phyloP scores from a whole-genome alignment of 2,797 vertebrate genomes.

The Tiaroga cobitis region DNA sequence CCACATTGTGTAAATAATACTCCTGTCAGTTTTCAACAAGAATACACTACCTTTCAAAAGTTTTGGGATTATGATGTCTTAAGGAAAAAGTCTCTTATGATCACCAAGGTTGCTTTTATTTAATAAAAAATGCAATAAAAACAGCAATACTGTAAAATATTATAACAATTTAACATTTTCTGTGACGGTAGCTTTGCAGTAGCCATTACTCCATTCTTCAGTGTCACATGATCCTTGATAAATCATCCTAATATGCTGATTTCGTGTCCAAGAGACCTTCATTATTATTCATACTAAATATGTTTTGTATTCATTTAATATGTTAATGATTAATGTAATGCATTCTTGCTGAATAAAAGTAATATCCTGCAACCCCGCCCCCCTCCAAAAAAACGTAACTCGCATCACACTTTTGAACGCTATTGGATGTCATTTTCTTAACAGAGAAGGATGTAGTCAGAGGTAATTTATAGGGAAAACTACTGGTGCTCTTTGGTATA shows the following conservation, averaged over 20 bases:
- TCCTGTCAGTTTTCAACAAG: not conserved
- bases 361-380: not conserved
- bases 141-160: not conserved
- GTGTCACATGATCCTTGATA: not conserved
- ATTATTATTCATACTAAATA: not conserved
- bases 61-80: not conserved
- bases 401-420: not conserved
- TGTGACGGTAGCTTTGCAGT: not conserved
- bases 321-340: not conserved
- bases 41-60: no score
- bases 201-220: not conserved
- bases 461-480: not conserved
- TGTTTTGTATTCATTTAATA: not conserved
- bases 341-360: not conserved
- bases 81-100: not conserved
- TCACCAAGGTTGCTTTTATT: not conserved
- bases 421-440: not conserved
- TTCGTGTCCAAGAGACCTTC: not conserved
- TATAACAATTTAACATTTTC: not conserved
- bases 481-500: conserved; percentile 21
- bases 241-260: not conserved
- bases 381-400: not conserved
- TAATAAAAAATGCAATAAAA: not conserved
- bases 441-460: not conserved
- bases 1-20: not conserved